These are phyloP conservation scores for Caranx ignobilis DNA, from an alignment of 2,113 vertebrate genomes.

Conservation along the genomic window DNA sequence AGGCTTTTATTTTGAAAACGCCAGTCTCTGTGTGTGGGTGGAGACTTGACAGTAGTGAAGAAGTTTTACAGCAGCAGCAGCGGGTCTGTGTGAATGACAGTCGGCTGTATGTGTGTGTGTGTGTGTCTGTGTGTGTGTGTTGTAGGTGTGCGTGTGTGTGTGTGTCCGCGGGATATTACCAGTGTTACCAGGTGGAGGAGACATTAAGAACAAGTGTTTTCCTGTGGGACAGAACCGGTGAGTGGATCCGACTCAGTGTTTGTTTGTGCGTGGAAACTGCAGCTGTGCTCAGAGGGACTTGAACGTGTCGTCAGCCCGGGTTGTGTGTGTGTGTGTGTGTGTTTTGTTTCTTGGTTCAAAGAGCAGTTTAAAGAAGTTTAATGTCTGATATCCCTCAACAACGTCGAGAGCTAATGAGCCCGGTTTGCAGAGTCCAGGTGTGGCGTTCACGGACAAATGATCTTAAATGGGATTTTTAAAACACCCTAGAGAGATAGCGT, in stretches of 20 bases:
- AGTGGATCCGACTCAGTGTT: slow-evolving; percentile 18
- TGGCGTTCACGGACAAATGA: not conserved
- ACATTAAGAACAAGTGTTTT: not conserved
- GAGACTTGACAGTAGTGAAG: slow-evolving; percentile 14
- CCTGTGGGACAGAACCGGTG: slow-evolving; percentile 27
- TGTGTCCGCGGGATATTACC: slow-evolving; percentile 7
- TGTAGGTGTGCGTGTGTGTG: not conserved
- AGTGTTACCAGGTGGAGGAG: not conserved
- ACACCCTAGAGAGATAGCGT: not conserved
- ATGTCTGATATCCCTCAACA: not conserved
- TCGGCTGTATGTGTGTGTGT: not conserved
- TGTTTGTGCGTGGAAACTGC: not conserved
- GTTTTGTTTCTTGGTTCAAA: not conserved
- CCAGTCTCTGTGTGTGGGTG: rapidly evolving
- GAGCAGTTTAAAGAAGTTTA: not conserved
- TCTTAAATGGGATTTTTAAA: not conserved
- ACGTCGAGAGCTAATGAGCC: not conserved
- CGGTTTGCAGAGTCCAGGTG: rapidly evolving
- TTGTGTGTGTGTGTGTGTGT: too few relatives aligned
- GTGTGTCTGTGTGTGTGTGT: too few relatives aligned
- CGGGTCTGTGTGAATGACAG: slow-evolving; percentile 22
- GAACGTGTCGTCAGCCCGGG: not conserved
- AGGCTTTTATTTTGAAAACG: slow-evolving; percentile 39
- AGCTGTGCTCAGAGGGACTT: not conserved
- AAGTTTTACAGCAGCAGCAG: slow-evolving; percentile 23